Evolutionary conservation across 2,797 vertebrate genomes (phyloP).

Genomic region (Emys orbicularis): DNA sequence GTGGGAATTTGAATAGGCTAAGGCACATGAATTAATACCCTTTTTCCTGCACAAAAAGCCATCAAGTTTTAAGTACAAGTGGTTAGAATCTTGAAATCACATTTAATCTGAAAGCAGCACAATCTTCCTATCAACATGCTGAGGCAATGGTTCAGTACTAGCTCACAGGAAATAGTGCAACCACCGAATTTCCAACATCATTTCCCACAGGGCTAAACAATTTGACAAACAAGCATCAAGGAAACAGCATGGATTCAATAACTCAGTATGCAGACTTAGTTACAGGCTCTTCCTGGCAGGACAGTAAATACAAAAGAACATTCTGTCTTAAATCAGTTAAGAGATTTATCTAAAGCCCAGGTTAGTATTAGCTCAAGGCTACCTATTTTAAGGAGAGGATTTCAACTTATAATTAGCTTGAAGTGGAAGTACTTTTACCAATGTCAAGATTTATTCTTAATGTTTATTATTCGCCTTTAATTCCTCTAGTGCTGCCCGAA

Average conservation of each 20-base stretch:
- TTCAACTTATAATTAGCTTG: conserved; percentile 53
- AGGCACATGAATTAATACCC: neutral
- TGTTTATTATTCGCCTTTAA: neutral
- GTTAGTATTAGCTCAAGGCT: conserved; percentile 43
- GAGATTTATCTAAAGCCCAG: conserved; percentile 8
- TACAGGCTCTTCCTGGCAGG: conserved; percentile 1
- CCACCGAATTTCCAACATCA: fast-evolving
- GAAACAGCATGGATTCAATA: neutral
- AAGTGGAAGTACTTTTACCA: conserved; percentile 54
- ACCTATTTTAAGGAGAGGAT: conserved; percentile 46
- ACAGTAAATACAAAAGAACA: conserved; percentile 20
- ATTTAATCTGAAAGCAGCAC: neutral
- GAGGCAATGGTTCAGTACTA: neutral
- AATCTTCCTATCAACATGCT: neutral
- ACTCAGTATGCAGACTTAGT: neutral
- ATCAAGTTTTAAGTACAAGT: neutral
- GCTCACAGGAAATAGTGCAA: fast-evolving
- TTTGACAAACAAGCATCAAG: neutral
- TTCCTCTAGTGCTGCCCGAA: neutral
- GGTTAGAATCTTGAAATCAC: fast-evolving
- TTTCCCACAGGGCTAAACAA: neutral
- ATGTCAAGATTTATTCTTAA: neutral
- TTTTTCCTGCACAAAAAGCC: neutral
- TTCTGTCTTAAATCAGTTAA: conserved; percentile 31
- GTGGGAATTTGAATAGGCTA: fast-evolving